phyloP scores from a whole-genome alignment of 2,113 vertebrate genomes.

The Asarcornis scutulata region DNA sequence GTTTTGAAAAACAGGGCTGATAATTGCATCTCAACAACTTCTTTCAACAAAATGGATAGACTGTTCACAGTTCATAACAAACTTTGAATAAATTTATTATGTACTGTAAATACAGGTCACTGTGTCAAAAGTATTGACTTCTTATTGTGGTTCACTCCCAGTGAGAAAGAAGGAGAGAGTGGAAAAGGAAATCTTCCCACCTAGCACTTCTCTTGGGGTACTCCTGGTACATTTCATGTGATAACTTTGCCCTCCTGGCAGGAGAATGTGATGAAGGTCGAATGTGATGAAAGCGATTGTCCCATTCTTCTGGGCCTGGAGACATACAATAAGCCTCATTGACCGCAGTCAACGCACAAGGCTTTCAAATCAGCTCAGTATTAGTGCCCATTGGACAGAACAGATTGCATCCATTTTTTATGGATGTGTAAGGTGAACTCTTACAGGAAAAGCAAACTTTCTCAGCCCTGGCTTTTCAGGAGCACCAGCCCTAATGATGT shows the following conservation, averaged over 20 bases:
- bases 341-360: background rate
- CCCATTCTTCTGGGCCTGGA: background rate
- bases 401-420: background rate
- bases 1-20: background rate
- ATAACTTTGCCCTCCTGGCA: background rate
- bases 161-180: background rate
- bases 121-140: background rate
- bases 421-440: background rate
- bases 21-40: background rate
- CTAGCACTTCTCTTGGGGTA: background rate
- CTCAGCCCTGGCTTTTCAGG: background rate
- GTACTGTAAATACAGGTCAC: background rate
- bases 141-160: background rate
- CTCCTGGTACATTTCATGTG: background rate
- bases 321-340: background rate
- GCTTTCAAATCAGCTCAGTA: background rate
- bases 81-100: background rate
- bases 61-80: background rate
- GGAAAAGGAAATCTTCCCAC: background rate
- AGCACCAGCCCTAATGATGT: background rate
- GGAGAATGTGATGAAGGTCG: background rate
- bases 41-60: background rate
- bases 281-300: background rate
- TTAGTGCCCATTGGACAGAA: accelerated
- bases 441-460: background rate